Evolutionary conservation across 2,888 invertebrate genomes (phyloP).

Genomic region (Helicoverpa assulta): DNA sequence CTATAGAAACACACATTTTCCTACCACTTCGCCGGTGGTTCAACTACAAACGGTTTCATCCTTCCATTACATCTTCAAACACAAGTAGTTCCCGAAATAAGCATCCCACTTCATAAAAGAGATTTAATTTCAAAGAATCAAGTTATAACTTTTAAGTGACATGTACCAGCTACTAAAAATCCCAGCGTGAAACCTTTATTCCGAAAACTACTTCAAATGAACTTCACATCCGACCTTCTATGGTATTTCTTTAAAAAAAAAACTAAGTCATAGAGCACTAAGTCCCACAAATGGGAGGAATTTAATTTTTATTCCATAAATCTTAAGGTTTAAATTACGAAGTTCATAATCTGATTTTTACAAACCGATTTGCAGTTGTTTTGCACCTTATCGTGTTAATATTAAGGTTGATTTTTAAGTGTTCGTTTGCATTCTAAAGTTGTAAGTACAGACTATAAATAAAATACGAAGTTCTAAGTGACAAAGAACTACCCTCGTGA

Average conservation of each 20-base stretch:
- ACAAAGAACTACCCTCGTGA: constrained; percentile 80
- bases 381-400: background rate
- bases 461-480: constrained; percentile 67
- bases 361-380: constrained; percentile 18
- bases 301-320: constrained; percentile 58
- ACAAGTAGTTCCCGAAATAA: constrained; percentile 32
- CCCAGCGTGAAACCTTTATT: constrained; percentile 58
- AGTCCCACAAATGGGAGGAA: constrained; percentile 36
- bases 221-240: constrained; percentile 55
- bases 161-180: constrained; percentile 54
- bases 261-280: constrained; percentile 19
- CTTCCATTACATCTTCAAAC: constrained; percentile 13
- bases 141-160: constrained; percentile 57
- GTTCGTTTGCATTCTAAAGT: constrained; percentile 16
- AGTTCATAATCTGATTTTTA: constrained; percentile 54
- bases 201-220: constrained; percentile 55
- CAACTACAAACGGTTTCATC: background rate
- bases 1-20: no score
- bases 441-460: constrained; percentile 59
- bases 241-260: constrained; percentile 41
- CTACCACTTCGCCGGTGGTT: background rate
- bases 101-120: constrained; percentile 34
- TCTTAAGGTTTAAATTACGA: constrained; percentile 63
- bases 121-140: constrained; percentile 57
- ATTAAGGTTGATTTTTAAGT: constrained; percentile 37